Conservation (phyloP, 2,888 invertebrate genomes). For the Cryptocephalus moraei region DNA sequence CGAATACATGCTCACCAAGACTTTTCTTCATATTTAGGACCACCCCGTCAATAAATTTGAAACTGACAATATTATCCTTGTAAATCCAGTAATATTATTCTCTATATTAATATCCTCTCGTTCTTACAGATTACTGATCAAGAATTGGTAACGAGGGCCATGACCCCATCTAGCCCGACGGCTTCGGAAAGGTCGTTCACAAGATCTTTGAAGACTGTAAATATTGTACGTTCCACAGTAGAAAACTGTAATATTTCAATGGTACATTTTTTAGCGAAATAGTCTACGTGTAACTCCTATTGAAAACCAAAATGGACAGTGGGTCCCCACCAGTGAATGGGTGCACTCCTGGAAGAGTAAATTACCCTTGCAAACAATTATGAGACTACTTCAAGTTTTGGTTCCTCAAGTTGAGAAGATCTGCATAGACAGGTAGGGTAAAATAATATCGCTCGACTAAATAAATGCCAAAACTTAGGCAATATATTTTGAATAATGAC, state of each 20-base stretch:
- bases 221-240: constrained; percentile 3
- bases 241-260: neutral
- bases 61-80: too few relatives aligned
- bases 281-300: constrained; percentile 50
- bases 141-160: too few relatives aligned
- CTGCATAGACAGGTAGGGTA: constrained; percentile 86
- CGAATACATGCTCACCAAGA: too few relatives aligned
- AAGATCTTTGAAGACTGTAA: constrained; percentile 33
- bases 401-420: constrained; percentile 99
- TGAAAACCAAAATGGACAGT: constrained; percentile 39
- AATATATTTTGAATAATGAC: neutral
- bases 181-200: constrained; percentile 15
- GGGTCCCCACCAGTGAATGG: constrained; percentile 96
- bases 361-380: constrained; percentile 96
- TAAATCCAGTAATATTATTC: neutral
- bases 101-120: neutral
- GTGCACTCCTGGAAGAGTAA: constrained; percentile 94
- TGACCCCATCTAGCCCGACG: constrained; percentile 4
- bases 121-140: neutral
- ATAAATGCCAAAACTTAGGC: neutral
- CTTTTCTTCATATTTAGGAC: too few relatives aligned
- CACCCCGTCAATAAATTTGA: too few relatives aligned
- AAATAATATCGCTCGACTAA: neutral
- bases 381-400: constrained; percentile 94
- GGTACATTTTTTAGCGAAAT: constrained; percentile 41